Evolutionary conservation across 2,888 invertebrate genomes (phyloP), one percentile per base, ranked within the genome.

Genomic region (Exocentrus adspersus): DNA sequence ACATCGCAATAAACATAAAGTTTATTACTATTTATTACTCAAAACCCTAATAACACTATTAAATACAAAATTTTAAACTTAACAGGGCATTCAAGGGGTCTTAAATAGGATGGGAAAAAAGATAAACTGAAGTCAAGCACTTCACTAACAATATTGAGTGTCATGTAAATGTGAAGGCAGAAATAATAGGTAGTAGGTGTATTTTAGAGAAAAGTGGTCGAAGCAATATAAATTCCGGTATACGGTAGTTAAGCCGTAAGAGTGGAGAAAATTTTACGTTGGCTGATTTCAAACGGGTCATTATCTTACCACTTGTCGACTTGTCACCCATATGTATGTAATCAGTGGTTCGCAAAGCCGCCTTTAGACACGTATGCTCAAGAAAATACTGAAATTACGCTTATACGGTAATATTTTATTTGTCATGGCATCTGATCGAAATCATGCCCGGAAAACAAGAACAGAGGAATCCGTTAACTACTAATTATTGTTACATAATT

Each of bases 281-380:
- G 69, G 67, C 28, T 72, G 70, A 61, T 65, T 70, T 56, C 69
- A 67, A 53, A 65, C 53, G 62, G 68, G 67, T 71, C 65, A 71
- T 71, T 71, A 73, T 71, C 70, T 67, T 70, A 65, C 68, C 65
- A 67, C 69, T 70, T 72, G 70, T 69, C 71, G 66, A 64, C 67
- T 68, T 70, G 70, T 72, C 74, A 72, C 69, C 69, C 56, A 56
- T 32, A 56, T 56, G 63, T 56, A 68, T 48, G 64, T 61, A 65
- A 61, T 65, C 65, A 65, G 51, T 56, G 69, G 62, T 60, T 68
- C 67, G 70, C 64, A 65, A 67, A 66, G 46, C 61, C 57, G 65
- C 62, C 64, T 70, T 65, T 65, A 53, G 53, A 60, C 48, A 30
- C 60, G 46, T 57, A 58, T 62, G 62, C 62, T 56, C 65, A 64